Evolutionary conservation across 2,113 vertebrate species (phyloP).

Genomic region (Redunca redunca): DNA sequence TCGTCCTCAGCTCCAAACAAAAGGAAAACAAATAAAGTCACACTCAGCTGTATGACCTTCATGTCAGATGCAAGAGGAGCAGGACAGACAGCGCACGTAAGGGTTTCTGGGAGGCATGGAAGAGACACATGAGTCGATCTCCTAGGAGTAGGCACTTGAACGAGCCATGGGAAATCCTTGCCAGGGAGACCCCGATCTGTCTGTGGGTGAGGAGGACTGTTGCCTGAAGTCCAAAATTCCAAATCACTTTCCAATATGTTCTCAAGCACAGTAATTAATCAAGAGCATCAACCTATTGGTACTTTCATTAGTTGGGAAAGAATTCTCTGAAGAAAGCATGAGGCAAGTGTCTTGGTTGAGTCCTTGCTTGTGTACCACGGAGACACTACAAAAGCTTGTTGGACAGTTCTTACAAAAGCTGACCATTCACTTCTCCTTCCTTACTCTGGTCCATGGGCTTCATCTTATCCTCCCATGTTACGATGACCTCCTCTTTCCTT

Average conservation of each 20-base stretch:
- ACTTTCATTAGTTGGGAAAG: neutral
- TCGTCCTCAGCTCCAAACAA: slow-evolving; percentile 59
- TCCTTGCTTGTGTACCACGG: neutral
- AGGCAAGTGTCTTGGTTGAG: neutral
- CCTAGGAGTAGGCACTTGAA: neutral
- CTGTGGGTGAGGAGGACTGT: neutral
- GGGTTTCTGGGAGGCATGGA: neutral
- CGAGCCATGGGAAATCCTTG: neutral
- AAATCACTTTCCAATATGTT: neutral
- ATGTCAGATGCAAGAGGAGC: neutral
- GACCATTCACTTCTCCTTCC: no score
- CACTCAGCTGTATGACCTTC: slow-evolving; percentile 36
- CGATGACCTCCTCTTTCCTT: neutral
- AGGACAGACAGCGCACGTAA: fast-evolving
- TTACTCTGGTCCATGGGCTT: fast-evolving
- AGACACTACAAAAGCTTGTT: neutral
- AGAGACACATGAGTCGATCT: fast-evolving
- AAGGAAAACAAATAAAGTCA: slow-evolving; percentile 63
- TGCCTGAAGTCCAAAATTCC: neutral
- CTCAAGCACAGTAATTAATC: neutral
- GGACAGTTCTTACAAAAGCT: neutral
- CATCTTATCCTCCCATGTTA: fast-evolving
- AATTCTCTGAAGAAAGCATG: neutral
- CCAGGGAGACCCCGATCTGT: no score
- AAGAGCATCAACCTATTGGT: neutral